Evolutionary conservation across 2,888 invertebrate species (phyloP), one percentile per base, ranked within the genome.

Genomic region (Euclidia mi): DNA sequence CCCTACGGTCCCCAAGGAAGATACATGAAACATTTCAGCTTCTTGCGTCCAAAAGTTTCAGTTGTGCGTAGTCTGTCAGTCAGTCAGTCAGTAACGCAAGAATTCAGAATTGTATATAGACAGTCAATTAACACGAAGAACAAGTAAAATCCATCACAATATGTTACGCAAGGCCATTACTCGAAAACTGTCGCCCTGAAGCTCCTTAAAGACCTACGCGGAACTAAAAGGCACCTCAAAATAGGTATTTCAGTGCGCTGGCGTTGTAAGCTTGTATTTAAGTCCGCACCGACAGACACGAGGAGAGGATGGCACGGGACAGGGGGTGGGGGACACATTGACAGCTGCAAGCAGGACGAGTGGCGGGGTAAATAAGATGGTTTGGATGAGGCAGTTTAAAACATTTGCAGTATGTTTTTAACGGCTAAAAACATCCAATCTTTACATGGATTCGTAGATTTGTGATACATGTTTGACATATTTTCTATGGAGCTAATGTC

Each of bases 211-310:
- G 31, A 44, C 32, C 20, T 34, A 34, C 47, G 32, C 41, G 47
- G 14, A 51, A 43, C 51, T 57, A 63, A 73, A 60, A 70, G 66
- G 53, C 44, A 62, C 60, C 20, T 70, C 47, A 55, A 58, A 63
- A 63, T 64, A 56, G 50, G 63, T 40, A 58, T 73, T 52, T 65
- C 65, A 53, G 35, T 44, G 56, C 50, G 42, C 38, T 48, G 48
- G 29, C 52, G 32, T 40, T 65, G 63, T 71, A 64, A 75, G 71
- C 69, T 71, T 65, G 72, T 67, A 59, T 75, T 64, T 75, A 75
- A 71, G 73, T 64, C 72, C 56, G 50, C 61, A 41, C 56, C n/a
- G 73, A 69, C 76, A 66, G 66, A 68, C 71, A 73, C 72, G 75
- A 73, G 71, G 64, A 41, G 64, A 53, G 45, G 58, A 56, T 45